Percentiles rank a stretch among this genome's conserved stretches.
Evolutionary conservation across 2,888 invertebrate genomes (phyloP).

Genomic region (Melipona bicolor): DNA sequence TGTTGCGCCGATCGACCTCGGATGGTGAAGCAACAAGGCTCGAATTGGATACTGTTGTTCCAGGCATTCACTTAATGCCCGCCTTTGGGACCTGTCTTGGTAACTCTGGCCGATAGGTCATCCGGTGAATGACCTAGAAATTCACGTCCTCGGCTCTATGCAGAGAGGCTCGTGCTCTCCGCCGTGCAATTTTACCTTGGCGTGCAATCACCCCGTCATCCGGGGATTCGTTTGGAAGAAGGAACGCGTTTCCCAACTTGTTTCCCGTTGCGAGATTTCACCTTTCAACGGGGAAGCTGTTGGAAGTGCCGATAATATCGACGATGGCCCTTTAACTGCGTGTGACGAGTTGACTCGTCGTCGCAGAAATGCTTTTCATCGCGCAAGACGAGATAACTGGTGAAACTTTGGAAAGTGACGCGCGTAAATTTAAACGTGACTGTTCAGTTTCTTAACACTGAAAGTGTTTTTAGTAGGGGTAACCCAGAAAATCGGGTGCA

Average conservation of each 20-base stretch:
- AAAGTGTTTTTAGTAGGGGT: no score
- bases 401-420: no score
- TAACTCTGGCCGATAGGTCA: slow-evolving; percentile 27
- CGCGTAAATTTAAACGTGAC: no score
- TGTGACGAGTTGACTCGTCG: no score
- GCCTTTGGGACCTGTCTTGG: slow-evolving; percentile 53
- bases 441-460: no score
- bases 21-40: slow-evolving; percentile 14
- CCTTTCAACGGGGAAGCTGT: not conserved
- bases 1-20: not conserved
- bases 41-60: slow-evolving; percentile 62
- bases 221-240: slow-evolving; percentile 30
- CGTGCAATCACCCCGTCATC: slow-evolving; percentile 34
- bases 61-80: slow-evolving; percentile 56
- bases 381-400: no score
- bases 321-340: no score
- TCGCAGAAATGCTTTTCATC: no score
- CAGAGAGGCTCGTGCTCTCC: not conserved
- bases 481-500: no score
- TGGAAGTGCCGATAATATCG: slow-evolving; percentile 37
- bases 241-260: slow-evolving; percentile 40
- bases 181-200: slow-evolving; percentile 40
- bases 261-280: slow-evolving; percentile 6
- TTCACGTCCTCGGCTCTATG: slow-evolving; percentile 38
- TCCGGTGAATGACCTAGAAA: slow-evolving; percentile 53